phyloP scores from a whole-genome alignment of 2,113 vertebrate genomes.

The Thomomys bottae region DNA sequence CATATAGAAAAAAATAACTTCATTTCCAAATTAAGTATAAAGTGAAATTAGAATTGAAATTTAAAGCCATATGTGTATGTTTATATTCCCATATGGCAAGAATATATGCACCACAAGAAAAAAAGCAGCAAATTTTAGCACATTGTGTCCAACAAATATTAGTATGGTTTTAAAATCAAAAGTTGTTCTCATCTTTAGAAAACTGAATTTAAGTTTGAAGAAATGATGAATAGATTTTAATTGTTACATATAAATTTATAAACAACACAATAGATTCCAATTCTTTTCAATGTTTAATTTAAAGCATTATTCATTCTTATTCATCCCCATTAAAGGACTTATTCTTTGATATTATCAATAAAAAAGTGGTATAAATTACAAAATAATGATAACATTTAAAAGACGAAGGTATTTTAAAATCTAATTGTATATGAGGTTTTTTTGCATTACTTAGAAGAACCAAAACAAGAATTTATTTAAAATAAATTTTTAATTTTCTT shows the following conservation, averaged over 20 bases:
- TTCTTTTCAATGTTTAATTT: background rate
- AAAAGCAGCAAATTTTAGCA: background rate
- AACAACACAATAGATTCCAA: background rate
- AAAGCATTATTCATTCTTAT: background rate
- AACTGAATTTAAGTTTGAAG: background rate
- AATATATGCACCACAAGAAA: background rate
- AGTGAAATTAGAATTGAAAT: background rate
- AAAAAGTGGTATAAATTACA: background rate
- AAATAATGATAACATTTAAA: constrained; percentile 3
- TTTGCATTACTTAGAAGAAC: background rate
- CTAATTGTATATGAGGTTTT: background rate
- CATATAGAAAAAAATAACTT: background rate
- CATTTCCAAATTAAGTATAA: background rate
- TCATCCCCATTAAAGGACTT: background rate
- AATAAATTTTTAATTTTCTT: background rate
- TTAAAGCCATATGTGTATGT: background rate
- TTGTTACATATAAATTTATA: background rate
- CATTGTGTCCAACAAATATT: background rate
- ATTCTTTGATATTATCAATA: background rate
- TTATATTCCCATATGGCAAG: background rate
- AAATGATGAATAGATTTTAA: background rate
- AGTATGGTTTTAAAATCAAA: constrained; percentile 10
- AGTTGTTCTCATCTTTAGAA: background rate
- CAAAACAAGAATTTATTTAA: constrained; percentile 7
- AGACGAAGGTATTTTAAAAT: constrained; percentile 25